These are phyloP conservation scores for Odontesthes bonariensis DNA, from an alignment of 2,113 vertebrate species.

Conservation along the genomic window DNA sequence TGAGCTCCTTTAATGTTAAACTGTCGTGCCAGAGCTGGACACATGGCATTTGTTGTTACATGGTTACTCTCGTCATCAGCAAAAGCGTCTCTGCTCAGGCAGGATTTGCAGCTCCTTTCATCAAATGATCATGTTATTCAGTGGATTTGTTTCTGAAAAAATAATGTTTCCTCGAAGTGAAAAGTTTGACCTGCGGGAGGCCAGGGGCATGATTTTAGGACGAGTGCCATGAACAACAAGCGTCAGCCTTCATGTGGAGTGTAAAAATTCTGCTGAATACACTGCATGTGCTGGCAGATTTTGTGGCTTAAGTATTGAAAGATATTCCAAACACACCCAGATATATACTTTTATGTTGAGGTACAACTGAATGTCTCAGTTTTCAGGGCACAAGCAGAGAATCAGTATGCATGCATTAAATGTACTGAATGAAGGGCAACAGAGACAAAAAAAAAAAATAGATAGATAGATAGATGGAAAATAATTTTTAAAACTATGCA, in stretches of 20 bases:
- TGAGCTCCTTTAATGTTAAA: background rate
- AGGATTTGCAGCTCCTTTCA: constrained; percentile 79
- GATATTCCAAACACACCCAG: constrained; percentile 57
- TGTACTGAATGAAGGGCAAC: background rate
- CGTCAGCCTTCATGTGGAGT: constrained; percentile 68
- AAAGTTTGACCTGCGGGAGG: constrained; percentile 63
- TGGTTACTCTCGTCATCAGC: constrained; percentile 52
- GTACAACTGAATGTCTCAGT: constrained; percentile 26
- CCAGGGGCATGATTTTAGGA: constrained; percentile 81
- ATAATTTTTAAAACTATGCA: constrained; percentile 5
- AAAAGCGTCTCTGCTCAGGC: constrained; percentile 36
- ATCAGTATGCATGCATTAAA: background rate
- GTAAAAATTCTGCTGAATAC: constrained; percentile 68
- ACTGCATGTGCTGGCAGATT: constrained; percentile 51
- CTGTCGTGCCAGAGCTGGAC: constrained; percentile 3
- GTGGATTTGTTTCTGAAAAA: constrained; percentile 77
- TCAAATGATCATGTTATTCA: constrained; percentile 73
- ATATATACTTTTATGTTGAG: constrained; percentile 10
- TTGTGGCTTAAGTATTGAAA: constrained; percentile 59
- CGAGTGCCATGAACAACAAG: constrained; percentile 82
- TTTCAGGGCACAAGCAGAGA: constrained; percentile 39
- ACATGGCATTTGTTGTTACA: constrained; percentile 34
- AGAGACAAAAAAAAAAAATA: constrained; percentile 4
- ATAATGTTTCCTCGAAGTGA: constrained; percentile 72
- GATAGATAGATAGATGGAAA: background rate